Percentiles rank a stretch among this genome's conserved stretches.
These are phyloP conservation scores for Chaitophorus viminalis DNA, from an alignment of 2,888 invertebrate genomes.

Conservation along the genomic window DNA sequence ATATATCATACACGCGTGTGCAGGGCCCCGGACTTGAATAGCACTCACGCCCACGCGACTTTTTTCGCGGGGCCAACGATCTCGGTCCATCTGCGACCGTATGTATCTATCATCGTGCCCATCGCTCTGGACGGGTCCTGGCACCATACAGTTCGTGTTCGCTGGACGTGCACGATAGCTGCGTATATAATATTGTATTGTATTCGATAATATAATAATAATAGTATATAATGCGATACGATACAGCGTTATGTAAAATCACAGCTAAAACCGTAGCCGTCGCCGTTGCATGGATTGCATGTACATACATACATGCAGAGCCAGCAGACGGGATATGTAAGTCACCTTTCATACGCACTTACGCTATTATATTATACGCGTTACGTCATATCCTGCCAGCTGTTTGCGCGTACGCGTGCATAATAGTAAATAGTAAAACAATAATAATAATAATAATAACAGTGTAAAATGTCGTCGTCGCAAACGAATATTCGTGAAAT, in stretches of 20 bases:
- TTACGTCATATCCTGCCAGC: slow-evolving; percentile 53
- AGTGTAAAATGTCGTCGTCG: slow-evolving; percentile 32
- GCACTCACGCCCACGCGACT: slow-evolving; percentile 2
- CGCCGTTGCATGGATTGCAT: background rate
- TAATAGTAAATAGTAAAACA: slow-evolving; percentile 8
- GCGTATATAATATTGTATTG: background rate
- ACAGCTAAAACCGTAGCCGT: background rate
- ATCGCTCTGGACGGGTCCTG: too few species aligned
- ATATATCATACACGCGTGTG: too few species aligned
- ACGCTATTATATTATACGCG: background rate
- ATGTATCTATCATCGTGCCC: too few species aligned
- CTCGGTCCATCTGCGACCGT: background rate
- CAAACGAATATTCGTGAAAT: slow-evolving; percentile 57
- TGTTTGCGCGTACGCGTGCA: background rate
- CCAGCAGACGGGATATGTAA: background rate
- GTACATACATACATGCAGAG: background rate
- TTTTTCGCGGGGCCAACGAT: slow-evolving; percentile 21
- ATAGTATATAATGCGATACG: background rate
- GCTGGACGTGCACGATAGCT: too few species aligned
- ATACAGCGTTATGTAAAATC: background rate
- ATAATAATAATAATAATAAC: slow-evolving; percentile 11
- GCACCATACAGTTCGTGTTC: too few species aligned
- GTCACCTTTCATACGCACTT: background rate
- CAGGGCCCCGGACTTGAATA: background rate
- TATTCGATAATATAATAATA: background rate